Percentiles rank a stretch among this genome's conserved stretches.
phyloP scores from a whole-genome alignment of 2,888 invertebrate genomes.

The Tuberolachnus salignus region DNA sequence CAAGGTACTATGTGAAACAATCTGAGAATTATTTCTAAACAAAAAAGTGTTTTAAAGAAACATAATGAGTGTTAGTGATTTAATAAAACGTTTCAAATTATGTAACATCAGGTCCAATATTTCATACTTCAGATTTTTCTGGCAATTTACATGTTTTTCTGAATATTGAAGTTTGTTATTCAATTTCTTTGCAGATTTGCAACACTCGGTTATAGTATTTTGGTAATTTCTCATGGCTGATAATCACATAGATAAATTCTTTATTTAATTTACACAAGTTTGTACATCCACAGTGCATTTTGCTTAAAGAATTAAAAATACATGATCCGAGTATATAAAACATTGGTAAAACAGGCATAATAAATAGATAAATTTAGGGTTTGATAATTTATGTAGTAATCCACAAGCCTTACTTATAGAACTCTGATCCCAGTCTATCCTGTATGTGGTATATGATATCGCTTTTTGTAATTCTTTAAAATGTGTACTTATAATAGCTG shows the following conservation, averaged over 20 bases:
- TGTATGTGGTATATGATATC: not conserved
- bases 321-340: constrained; percentile 2
- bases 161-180: constrained; percentile 2
- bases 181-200: not conserved
- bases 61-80: too few relatives aligned
- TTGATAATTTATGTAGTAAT: constrained; percentile 19
- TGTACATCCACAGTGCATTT: constrained; percentile 14
- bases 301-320: constrained; percentile 15
- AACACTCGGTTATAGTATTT: not conserved
- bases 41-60: too few relatives aligned
- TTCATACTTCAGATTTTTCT: not conserved
- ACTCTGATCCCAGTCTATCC: constrained; percentile 21
- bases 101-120: too few relatives aligned
- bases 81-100: too few relatives aligned
- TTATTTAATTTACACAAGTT: constrained; percentile 19
- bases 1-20: too few relatives aligned
- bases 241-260: constrained; percentile 13
- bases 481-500: constrained; percentile 5
- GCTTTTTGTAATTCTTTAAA: constrained; percentile 26
- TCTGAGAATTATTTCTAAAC: too few relatives aligned
- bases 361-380: constrained; percentile 23
- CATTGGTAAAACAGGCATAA: constrained; percentile 16
- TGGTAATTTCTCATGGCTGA: constrained; percentile 27
- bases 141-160: not conserved
- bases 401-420: constrained; percentile 5